Percentiles rank a stretch among this genome's conserved stretches.
These are phyloP conservation scores for Liasis olivaceus DNA, from an alignment of 2,797 vertebrate species.

Conservation along the genomic window DNA sequence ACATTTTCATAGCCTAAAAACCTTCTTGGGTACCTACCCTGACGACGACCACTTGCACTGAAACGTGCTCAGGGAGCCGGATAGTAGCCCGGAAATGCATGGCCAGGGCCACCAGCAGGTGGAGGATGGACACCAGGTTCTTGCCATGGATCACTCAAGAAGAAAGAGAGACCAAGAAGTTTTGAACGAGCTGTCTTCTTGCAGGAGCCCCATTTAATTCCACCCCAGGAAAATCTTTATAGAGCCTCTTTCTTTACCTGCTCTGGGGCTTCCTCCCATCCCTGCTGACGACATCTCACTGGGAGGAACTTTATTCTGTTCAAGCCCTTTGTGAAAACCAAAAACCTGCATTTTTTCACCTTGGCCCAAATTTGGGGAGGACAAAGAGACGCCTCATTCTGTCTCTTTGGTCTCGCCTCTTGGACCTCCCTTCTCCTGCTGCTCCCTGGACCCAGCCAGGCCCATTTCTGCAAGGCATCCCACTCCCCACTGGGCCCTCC, in stretches of 20 bases:
- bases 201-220: not conserved
- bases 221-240: not conserved
- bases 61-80: constrained; percentile 90
- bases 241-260: not conserved
- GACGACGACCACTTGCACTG: constrained; percentile 90
- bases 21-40: constrained; percentile 76
- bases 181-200: not conserved
- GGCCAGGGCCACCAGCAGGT: constrained; percentile 89
- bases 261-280: not conserved
- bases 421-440: too few species aligned
- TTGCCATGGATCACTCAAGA: constrained; percentile 90
- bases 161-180: constrained; percentile 15
- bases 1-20: not conserved
- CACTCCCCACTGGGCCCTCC: not conserved
- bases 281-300: not conserved
- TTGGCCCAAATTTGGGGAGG: not conserved
- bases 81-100: constrained; percentile 93
- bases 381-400: not conserved
- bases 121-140: constrained; percentile 90
- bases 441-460: not conserved
- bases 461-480: not conserved
- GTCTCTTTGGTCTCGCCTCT: not conserved
- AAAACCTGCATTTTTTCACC: too few species aligned
- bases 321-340: not conserved
- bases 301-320: not conserved